These are phyloP conservation scores for Stichodactyla mertensii DNA, from an alignment of 64 coral and sea anemone genomes.

Conservation along the genomic window DNA sequence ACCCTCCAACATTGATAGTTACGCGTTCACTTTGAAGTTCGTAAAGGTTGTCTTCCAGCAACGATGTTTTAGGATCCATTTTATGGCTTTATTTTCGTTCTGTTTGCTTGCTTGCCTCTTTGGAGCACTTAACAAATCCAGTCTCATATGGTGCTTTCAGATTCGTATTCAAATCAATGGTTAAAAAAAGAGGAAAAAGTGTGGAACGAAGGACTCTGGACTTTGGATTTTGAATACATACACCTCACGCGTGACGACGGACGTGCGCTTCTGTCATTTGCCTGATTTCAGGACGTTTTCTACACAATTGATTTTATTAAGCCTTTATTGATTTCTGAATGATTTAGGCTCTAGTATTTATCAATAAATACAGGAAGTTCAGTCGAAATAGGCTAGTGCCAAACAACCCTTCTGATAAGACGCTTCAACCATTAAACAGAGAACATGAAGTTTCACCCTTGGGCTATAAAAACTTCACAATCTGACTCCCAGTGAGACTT, in stretches of 20 bases:
- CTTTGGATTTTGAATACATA: neutral
- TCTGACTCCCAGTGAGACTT: neutral
- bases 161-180: neutral
- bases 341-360: neutral
- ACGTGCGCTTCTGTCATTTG: neutral
- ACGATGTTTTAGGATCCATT: constrained; percentile 33
- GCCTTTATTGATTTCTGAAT: neutral
- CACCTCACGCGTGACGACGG: neutral
- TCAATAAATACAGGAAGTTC: constrained; percentile 1
- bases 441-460: neutral
- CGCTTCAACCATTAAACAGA: neutral
- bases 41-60: constrained; percentile 15
- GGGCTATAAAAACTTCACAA: neutral
- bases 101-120: neutral
- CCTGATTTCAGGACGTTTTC: neutral
- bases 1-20: constrained; percentile 78
- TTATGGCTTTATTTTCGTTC: neutral
- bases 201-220: neutral
- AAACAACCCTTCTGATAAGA: neutral
- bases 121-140: neutral
- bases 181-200: neutral
- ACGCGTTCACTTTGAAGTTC: constrained; percentile 56
- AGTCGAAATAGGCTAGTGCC: neutral
- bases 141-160: neutral
- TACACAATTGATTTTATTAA: neutral